phyloP scores from a whole-genome alignment of 2,113 vertebrate genomes.

The Turdus rufiventris region DNA sequence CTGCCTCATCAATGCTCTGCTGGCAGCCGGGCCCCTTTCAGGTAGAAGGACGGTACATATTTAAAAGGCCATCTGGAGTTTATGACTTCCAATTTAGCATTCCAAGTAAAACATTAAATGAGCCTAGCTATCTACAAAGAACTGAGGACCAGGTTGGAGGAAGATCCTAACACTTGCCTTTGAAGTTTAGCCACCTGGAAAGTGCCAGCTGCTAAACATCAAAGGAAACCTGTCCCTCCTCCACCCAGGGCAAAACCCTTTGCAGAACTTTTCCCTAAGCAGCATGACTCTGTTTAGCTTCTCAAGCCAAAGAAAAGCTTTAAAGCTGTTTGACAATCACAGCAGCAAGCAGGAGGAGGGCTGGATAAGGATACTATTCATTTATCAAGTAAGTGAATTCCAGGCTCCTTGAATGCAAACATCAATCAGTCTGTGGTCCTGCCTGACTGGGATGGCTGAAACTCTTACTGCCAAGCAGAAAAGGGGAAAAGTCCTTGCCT shows the following conservation, averaged over 20 bases:
- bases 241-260: conserved; percentile 35
- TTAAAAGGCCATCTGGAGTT: conserved; percentile 59
- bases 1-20: conserved; percentile 8
- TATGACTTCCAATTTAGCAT: conserved; percentile 55
- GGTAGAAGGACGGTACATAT: conserved; percentile 11
- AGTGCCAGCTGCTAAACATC: conserved; percentile 45
- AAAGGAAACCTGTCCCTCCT: conserved; percentile 57
- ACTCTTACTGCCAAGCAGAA: background rate
- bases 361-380: background rate
- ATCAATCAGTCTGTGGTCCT: conserved; percentile 1
- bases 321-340: conserved; percentile 17
- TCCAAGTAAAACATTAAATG: conserved; percentile 40
- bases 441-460: background rate
- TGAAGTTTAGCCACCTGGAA: conserved; percentile 60
- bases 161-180: conserved; percentile 49
- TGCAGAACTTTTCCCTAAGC: conserved; percentile 13
- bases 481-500: background rate
- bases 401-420: background rate
- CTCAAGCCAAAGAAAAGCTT: conserved; percentile 28
- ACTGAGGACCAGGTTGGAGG: conserved; percentile 23
- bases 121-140: conserved; percentile 47
- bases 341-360: background rate
- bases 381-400: conserved; percentile 26
- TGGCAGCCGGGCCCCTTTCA: conserved; percentile 23
- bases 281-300: conserved; percentile 51